These are phyloP conservation scores for Apocheima hispidaria DNA, from an alignment of 2,888 invertebrate genomes.

Conservation along the genomic window DNA sequence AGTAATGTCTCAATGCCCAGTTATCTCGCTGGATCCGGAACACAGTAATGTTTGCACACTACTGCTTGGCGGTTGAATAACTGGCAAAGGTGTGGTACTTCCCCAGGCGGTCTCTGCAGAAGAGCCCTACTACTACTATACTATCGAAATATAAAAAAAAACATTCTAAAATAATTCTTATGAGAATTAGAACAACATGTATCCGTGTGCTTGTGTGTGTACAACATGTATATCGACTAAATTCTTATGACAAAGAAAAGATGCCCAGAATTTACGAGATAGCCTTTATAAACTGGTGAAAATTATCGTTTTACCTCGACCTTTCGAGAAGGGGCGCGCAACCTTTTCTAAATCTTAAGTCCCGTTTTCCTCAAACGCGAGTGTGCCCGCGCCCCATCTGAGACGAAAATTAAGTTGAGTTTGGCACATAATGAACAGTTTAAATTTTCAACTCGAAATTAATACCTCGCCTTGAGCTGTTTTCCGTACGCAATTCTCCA, in stretches of 20 bases:
- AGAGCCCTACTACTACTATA: no score
- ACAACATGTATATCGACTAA: no score
- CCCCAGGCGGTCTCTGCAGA: no score
- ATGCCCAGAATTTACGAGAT: constrained; percentile 7
- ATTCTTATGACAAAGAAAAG: constrained; percentile 4
- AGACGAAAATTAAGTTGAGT: constrained; percentile 55
- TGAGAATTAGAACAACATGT: no score
- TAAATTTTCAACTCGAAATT: constrained; percentile 63
- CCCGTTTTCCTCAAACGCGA: constrained; percentile 16
- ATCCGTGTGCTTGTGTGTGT: no score
- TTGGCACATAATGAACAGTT: constrained; percentile 61
- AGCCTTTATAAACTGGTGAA: constrained; percentile 20
- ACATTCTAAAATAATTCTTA: no score
- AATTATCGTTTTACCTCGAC: constrained; percentile 9
- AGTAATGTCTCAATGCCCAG: no score
- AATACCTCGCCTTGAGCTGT: constrained; percentile 63
- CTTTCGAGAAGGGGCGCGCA: constrained; percentile 37
- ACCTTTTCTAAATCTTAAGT: constrained; percentile 15
- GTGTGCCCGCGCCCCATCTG: constrained; percentile 39
- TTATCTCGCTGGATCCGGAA: no score
- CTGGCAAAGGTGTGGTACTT: no score
- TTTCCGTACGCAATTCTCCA: constrained; percentile 61
- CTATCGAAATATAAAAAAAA: no score
- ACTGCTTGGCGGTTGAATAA: no score
- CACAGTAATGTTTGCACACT: no score